Evolutionary conservation across 2,797 vertebrate genomes (phyloP).

Genomic region (Sparidentex hasta): DNA sequence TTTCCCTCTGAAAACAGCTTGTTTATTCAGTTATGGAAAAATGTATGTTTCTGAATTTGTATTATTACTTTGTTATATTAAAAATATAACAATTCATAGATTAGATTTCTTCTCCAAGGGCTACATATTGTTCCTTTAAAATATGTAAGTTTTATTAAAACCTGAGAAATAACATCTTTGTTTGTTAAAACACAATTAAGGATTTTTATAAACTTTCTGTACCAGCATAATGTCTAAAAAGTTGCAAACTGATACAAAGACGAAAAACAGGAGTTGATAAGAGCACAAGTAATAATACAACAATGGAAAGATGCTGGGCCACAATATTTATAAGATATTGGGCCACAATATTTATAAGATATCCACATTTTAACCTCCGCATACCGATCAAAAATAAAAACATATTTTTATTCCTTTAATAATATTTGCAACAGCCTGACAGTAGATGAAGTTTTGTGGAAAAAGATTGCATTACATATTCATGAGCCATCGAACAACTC

Average conservation of each 20-base stretch:
- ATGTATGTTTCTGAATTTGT: too few relatives aligned
- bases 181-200: neutral
- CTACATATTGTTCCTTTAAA: too few relatives aligned
- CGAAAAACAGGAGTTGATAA: neutral
- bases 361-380: neutral
- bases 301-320: neutral
- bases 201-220: neutral
- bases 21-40: too few relatives aligned
- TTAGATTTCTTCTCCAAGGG: too few relatives aligned
- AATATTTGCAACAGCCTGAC: neutral
- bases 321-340: too few relatives aligned
- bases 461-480: slow-evolving; percentile 26
- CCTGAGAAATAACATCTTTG: neutral
- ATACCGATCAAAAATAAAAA: neutral
- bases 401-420: neutral
- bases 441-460: neutral
- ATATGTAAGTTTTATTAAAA: neutral
- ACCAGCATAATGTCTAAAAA: neutral
- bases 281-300: neutral
- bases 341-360: too few relatives aligned
- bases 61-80: too few relatives aligned
- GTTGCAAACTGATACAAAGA: neutral
- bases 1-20: too few relatives aligned
- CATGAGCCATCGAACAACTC: slow-evolving; percentile 19
- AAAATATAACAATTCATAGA: too few relatives aligned